These are phyloP conservation scores for Benthosema pterotum DNA, from an alignment of 2,797 vertebrate genomes.

Conservation along the genomic window DNA sequence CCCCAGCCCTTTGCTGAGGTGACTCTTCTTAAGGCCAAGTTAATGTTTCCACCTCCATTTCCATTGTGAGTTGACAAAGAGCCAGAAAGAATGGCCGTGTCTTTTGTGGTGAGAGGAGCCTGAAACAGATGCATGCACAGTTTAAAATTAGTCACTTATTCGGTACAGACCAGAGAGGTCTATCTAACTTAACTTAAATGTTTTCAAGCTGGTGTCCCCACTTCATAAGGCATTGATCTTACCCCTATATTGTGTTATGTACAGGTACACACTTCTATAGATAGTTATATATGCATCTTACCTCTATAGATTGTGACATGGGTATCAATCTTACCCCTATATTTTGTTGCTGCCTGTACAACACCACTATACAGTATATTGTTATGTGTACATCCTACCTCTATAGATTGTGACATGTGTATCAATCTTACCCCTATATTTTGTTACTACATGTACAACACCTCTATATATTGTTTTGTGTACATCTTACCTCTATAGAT, in stretches of 20 bases:
- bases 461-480: slow-evolving; percentile 8
- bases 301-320: slow-evolving; percentile 98
- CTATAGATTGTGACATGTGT: slow-evolving; percentile 99
- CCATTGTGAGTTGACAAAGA: slow-evolving; percentile 98
- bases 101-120: slow-evolving; percentile 93
- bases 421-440: slow-evolving; percentile 74
- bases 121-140: slow-evolving; percentile 49
- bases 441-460: no score
- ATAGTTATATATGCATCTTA: no score
- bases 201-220: no score
- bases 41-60: slow-evolving; percentile 94
- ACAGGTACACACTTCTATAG: no score
- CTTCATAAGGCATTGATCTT: slow-evolving; percentile 81
- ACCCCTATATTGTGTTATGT: no score
- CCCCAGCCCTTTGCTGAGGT: slow-evolving; percentile 97
- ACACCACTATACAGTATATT: no score
- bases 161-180: not conserved
- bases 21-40: slow-evolving; percentile 89
- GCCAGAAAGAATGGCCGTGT: slow-evolving; percentile 95
- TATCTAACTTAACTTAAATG: not conserved
- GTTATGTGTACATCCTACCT: slow-evolving; percentile 52
- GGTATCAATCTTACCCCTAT: slow-evolving; percentile 84
- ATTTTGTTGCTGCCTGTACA: no score
- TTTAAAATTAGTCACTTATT: not conserved
- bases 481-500: slow-evolving; percentile 97